These are phyloP conservation scores for Sterrhoptilus dennistouni DNA, from an alignment of 2,113 vertebrate species.

Conservation along the genomic window DNA sequence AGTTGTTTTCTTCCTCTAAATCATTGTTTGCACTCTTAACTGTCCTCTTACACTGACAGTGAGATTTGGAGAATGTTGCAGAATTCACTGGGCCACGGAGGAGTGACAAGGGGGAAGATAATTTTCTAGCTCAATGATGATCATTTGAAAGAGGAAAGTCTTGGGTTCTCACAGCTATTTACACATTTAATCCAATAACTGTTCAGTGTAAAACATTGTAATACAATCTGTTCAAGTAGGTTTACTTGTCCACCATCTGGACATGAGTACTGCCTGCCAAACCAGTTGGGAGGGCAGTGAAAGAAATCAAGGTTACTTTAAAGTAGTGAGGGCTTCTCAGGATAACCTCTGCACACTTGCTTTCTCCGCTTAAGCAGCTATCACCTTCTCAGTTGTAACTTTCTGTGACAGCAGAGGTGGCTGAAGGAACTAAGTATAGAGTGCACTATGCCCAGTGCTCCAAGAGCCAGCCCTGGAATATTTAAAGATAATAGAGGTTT, in stretches of 20 bases:
- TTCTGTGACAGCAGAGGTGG: background rate
- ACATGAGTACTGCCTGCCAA: background rate
- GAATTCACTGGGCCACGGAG: background rate
- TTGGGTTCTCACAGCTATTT: conserved; percentile 24
- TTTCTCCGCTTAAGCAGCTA: background rate
- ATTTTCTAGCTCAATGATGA: conserved; percentile 15
- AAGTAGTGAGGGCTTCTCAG: background rate
- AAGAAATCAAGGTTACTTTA: conserved; percentile 29
- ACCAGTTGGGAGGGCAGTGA: background rate
- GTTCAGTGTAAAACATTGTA: conserved; percentile 2
- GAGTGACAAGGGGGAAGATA: background rate
- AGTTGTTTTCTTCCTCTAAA: background rate
- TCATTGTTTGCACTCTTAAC: background rate
- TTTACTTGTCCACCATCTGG: conserved; percentile 53
- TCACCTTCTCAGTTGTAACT: background rate
- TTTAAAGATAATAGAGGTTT: background rate
- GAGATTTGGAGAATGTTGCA: background rate
- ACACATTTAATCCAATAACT: conserved; percentile 35
- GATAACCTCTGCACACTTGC: background rate
- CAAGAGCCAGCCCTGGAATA: background rate
- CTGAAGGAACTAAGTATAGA: background rate
- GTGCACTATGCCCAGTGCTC: background rate
- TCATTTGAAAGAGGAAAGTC: background rate
- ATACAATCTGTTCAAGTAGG: conserved; percentile 33
- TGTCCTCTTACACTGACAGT: background rate